These are phyloP conservation scores for Teleiodes luculella DNA, from an alignment of 2,888 invertebrate genomes.

Conservation along the genomic window DNA sequence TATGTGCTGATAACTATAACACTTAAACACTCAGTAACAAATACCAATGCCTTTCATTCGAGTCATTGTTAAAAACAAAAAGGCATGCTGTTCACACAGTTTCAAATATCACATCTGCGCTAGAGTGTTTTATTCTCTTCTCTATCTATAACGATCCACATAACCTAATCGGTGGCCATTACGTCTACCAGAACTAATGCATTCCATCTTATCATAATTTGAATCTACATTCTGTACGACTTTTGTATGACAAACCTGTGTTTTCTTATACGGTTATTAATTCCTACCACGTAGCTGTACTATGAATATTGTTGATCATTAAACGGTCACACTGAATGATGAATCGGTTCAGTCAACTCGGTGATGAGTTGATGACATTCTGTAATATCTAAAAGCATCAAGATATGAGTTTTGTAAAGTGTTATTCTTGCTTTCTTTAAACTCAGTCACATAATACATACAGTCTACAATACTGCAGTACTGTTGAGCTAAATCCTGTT, in stretches of 20 bases:
- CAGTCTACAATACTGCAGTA: too few relatives aligned
- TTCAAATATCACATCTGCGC: slow-evolving; percentile 42
- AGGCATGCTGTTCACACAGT: neutral
- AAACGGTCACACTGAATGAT: slow-evolving; percentile 32
- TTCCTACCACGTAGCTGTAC: slow-evolving; percentile 57
- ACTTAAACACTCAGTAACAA: too few relatives aligned
- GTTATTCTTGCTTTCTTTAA: too few relatives aligned
- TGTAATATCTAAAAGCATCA: slow-evolving; percentile 6
- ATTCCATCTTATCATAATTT: slow-evolving; percentile 72
- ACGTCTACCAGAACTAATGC: slow-evolving; percentile 76
- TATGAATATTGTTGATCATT: slow-evolving; percentile 48
- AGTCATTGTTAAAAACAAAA: neutral
- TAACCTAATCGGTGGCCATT: slow-evolving; percentile 66
- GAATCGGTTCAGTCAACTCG: slow-evolving; percentile 48
- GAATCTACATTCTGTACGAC: slow-evolving; percentile 73
- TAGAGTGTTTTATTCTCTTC: slow-evolving; percentile 15
- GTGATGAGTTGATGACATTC: neutral
- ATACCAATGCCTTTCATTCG: too few relatives aligned
- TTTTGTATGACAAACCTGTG: slow-evolving; percentile 74
- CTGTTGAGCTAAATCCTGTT: too few relatives aligned
- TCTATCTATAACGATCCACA: slow-evolving; percentile 33
- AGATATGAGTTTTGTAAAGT: neutral
- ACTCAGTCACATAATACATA: too few relatives aligned
- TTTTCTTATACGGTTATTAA: slow-evolving; percentile 76
- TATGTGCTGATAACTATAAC: too few relatives aligned